Evolutionary conservation across 2,888 invertebrate genomes (phyloP), one percentile per base, ranked within the genome.

Genomic region (Andrena minutula): DNA sequence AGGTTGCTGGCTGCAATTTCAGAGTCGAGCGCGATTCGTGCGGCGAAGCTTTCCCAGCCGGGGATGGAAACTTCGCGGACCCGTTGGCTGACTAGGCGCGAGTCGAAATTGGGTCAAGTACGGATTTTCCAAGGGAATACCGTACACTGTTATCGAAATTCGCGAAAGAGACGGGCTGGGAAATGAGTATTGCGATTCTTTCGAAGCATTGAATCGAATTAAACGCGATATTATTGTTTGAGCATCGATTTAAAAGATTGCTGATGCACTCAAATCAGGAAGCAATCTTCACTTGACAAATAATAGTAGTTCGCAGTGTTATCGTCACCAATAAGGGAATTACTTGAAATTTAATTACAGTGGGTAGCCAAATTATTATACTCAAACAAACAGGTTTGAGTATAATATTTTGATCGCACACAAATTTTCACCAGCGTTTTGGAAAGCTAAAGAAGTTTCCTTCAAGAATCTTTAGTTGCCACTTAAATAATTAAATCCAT

Each of bases 1-100:
- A 88, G 88, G 88, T 60, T 73, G 63, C 41, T 66, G 49, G 41
- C 41, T 87, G 88, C 81, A 89, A 87, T 88, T 89, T 89, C 79
- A 84, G 74, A 26, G 65, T 68, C 63, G 74, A 76, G 79, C 64
- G 82, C 83, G 72, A 79, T 87, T 79, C 82, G 79, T 70, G 76
- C 73, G 28, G 56, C 56, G 41, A 32, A 72, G 72, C 71, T 84
- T 81, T 75, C 69, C 84, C 41, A 49, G 61, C n/a, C 28, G n/a
- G 47, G 65, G 49, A 32, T 74, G 71, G 76, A 74, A 82, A 64
- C 58, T 65, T 53, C 35, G 41, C 68, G 61, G 53, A 63, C 32
- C 80, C 63, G 75, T 60, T 28, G 64, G 56, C 51, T 69, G 30
- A 16, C 61, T 66, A 66, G 35, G 47, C 60, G 20, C 10, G 20